phyloP scores from a whole-genome alignment of 2,797 vertebrate genomes.

The Trichosurus vulpecula region DNA sequence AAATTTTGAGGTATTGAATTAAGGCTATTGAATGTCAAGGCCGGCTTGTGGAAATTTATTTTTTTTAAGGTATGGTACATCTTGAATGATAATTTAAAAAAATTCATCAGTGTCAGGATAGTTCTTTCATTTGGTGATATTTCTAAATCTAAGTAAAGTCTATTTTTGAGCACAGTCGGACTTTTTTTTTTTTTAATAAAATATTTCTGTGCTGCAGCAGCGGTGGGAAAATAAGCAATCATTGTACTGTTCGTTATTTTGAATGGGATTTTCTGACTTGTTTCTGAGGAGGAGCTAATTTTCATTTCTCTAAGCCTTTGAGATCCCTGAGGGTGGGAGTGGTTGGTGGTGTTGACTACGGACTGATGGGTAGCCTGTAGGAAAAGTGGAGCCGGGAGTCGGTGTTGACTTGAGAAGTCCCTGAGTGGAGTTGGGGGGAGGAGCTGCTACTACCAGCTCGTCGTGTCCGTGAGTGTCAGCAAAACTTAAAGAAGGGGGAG shows the following conservation, averaged over 20 bases:
- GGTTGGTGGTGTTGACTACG: neutral
- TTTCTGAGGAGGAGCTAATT: conserved; percentile 36
- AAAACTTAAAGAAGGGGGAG: conserved; percentile 42
- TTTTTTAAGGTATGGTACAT: neutral
- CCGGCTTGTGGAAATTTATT: neutral
- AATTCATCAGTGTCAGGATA: neutral
- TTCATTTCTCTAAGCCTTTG: conserved; percentile 32
- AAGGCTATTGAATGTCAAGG: neutral
- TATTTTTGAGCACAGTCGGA: neutral
- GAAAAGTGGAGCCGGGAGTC: neutral
- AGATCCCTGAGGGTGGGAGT: neutral
- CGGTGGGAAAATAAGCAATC: neutral
- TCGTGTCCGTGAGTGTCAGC: conserved; percentile 43
- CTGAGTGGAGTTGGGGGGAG: neutral
- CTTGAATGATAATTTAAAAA: neutral
- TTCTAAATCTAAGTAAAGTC: neutral
- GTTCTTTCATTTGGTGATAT: neutral
- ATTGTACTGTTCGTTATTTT: conserved; percentile 15
- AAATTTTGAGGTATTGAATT: neutral
- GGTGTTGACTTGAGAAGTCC: conserved; percentile 27
- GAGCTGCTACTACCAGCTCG: conserved; percentile 9
- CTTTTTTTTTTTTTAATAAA: conserved; percentile 44
- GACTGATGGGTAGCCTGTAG: neutral
- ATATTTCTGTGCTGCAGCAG: conserved; percentile 23
- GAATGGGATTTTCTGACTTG: conserved; percentile 2